phyloP scores from a whole-genome alignment of 2,797 vertebrate genomes.

The Pipistrellus pygmaeus region DNA sequence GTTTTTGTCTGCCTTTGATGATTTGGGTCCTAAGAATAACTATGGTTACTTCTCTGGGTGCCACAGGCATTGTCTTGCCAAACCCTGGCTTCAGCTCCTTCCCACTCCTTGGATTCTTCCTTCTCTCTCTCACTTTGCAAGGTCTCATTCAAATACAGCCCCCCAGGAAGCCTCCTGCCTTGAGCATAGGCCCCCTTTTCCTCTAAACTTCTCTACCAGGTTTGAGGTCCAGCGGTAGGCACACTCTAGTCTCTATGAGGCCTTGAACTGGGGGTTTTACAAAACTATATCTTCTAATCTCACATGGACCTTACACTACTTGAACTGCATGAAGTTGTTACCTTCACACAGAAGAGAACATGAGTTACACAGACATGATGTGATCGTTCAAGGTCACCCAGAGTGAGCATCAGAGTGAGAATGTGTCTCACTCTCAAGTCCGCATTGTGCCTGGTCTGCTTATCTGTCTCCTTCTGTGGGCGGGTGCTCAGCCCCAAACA shows the following conservation, averaged over 20 bases:
- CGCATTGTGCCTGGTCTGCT: no score
- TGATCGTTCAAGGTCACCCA: background rate
- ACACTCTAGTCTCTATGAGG: background rate
- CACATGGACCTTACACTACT: background rate
- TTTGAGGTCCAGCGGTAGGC: accelerated
- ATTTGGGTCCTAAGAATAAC: background rate
- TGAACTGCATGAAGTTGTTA: background rate
- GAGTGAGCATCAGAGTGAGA: background rate
- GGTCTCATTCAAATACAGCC: background rate
- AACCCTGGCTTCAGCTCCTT: background rate
- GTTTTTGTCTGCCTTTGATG: background rate
- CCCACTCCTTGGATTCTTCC: background rate
- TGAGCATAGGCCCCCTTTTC: background rate
- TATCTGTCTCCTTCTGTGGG: background rate
- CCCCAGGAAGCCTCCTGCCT: background rate
- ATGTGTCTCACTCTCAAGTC: background rate
- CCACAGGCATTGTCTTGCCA: background rate
- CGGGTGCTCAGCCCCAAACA: background rate
- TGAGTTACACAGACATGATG: background rate
- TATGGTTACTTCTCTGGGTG: accelerated
- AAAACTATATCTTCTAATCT: background rate
- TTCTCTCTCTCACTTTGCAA: background rate
- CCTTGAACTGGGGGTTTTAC: background rate
- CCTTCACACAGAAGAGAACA: background rate
- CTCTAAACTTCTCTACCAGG: background rate